Evolutionary conservation across 1,140 invertebrate genomes (phyloP).

Genomic region (Pachypsylla venusta): DNA sequence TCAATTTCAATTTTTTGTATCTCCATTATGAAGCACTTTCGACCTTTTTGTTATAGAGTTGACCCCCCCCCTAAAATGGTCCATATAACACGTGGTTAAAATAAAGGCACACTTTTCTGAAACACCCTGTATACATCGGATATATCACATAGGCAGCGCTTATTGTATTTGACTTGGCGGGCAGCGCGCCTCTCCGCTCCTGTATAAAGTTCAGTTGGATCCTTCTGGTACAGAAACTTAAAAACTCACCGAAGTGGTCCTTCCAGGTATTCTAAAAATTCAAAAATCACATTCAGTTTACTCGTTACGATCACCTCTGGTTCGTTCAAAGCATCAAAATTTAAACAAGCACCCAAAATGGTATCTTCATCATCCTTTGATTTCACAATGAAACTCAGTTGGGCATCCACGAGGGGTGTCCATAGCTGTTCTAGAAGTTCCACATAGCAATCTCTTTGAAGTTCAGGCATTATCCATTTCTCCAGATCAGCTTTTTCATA

Average conservation of each 20-base stretch:
- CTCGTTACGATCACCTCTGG: constrained; percentile 48
- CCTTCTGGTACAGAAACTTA: background rate
- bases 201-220: too few relatives aligned
- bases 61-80: too few relatives aligned
- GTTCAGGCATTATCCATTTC: constrained; percentile 48
- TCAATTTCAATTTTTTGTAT: too few relatives aligned
- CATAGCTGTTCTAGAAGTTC: constrained; percentile 42
- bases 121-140: too few relatives aligned
- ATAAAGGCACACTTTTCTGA: too few relatives aligned
- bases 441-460: constrained; percentile 45
- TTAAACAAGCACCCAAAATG: constrained; percentile 48
- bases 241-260: constrained; percentile 43
- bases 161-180: too few relatives aligned
- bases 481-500: constrained; percentile 70
- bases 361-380: constrained; percentile 29
- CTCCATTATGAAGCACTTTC: too few relatives aligned
- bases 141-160: too few relatives aligned
- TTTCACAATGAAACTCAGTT: constrained; percentile 52
- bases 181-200: too few relatives aligned
- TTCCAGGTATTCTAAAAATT: constrained; percentile 61
- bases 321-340: constrained; percentile 63
- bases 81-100: too few relatives aligned
- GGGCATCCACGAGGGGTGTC: constrained; percentile 44
- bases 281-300: constrained; percentile 53
- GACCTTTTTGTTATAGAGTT: too few relatives aligned